Evolutionary conservation across 2,888 invertebrate genomes (phyloP).

Genomic region (Apotomis betuletana): DNA sequence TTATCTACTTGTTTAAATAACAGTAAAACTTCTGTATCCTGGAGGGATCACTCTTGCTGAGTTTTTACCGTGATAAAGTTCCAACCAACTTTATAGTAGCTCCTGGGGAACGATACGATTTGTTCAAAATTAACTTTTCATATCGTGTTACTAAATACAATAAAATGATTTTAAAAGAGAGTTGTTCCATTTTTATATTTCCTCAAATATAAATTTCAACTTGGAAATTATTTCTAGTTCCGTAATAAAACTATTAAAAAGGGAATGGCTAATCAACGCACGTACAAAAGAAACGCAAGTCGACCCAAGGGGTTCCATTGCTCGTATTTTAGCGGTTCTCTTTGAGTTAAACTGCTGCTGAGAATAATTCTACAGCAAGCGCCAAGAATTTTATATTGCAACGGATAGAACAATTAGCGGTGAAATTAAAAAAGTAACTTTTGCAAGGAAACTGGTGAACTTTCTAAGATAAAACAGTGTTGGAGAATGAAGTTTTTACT

Average conservation of each 20-base stretch:
- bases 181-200: background rate
- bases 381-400: conserved; percentile 48
- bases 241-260: background rate
- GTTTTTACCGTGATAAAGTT: no score
- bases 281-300: conserved; percentile 19
- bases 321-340: conserved; percentile 22
- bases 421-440: conserved; percentile 51
- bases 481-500: conserved; percentile 38
- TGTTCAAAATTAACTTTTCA: no score
- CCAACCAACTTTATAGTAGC: no score
- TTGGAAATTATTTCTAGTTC: background rate
- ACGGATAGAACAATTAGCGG: conserved; percentile 49
- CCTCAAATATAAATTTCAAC: background rate
- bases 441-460: conserved; percentile 38
- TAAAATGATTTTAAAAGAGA: no score
- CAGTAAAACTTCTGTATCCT: no score
- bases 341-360: conserved; percentile 27
- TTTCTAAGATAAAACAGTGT: conserved; percentile 35
- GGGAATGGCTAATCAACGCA: background rate
- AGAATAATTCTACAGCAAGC: conserved; percentile 43
- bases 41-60: no score
- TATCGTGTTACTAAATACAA: no score
- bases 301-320: conserved; percentile 3
- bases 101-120: no score
- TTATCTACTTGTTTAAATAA: no score